Evolutionary conservation across 2,888 invertebrate genomes (phyloP).

Genomic region (Drosophila sordidula): DNA sequence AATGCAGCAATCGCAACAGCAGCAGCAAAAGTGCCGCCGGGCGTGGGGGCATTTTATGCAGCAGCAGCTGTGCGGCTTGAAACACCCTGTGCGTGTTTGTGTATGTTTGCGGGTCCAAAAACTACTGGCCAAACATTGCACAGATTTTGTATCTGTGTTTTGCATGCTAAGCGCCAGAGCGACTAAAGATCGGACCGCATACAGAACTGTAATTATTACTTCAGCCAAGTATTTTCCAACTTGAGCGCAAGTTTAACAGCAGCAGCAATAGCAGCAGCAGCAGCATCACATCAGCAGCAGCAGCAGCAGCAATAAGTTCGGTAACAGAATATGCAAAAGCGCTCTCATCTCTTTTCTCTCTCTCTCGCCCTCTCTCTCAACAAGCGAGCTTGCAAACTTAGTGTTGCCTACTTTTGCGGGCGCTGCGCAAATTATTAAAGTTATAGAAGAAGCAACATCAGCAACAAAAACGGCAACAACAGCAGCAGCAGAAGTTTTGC

Average conservation of each 20-base stretch:
- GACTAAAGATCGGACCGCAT: constrained; percentile 40
- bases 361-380: background rate
- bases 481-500: constrained; percentile 29
- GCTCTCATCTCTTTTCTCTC: background rate
- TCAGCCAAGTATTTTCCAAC: constrained; percentile 53
- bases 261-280: constrained; percentile 14
- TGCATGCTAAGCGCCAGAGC: constrained; percentile 25
- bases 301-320: constrained; percentile 3
- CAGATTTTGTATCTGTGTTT: constrained; percentile 26
- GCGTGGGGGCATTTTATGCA: constrained; percentile 36
- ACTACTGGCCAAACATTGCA: background rate
- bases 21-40: constrained; percentile 43
- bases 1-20: constrained; percentile 40
- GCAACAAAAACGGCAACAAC: constrained; percentile 2
- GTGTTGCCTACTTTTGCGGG: constrained; percentile 48
- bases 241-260: constrained; percentile 33
- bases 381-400: constrained; percentile 11
- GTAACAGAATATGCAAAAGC: constrained; percentile 19
- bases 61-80: constrained; percentile 22
- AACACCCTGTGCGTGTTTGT: constrained; percentile 18
- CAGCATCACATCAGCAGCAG: constrained; percentile 8
- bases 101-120: no score
- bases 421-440: constrained; percentile 42
- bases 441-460: constrained; percentile 22
- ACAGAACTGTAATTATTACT: constrained; percentile 64